A percentile compares a stretch with the other conserved stretches of the same genome.
Conservation (phyloP, 1,140 invertebrate species). For the Apis florea region DNA sequence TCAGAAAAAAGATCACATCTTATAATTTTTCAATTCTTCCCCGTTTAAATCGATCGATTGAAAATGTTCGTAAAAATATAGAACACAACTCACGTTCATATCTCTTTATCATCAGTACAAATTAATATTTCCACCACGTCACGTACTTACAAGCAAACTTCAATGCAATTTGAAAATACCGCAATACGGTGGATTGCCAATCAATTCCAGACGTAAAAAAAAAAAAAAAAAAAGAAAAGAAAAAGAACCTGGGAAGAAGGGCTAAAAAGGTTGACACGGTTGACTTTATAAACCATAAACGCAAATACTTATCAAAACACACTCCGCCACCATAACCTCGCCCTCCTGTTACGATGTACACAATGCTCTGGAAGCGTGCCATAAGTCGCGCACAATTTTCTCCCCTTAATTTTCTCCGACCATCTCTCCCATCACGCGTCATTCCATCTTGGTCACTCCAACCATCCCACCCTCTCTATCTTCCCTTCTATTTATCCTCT, state of each 20-base stretch:
- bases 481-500: slow-evolving; percentile 2
- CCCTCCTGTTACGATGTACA: not conserved
- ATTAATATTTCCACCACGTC: not conserved
- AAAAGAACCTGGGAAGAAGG: not conserved
- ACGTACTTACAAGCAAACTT: not conserved
- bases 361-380: slow-evolving; percentile 24
- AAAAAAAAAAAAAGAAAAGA: too few species aligned
- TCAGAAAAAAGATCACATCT: not conserved
- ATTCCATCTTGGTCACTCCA: not conserved
- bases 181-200: not conserved
- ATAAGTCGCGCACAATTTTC: slow-evolving; percentile 44
- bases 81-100: not conserved
- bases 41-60: too few species aligned
- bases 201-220: not conserved
- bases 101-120: not conserved
- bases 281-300: slow-evolving; percentile 2
- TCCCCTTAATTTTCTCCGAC: slow-evolving; percentile 24
- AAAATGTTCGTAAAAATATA: not conserved
- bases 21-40: not conserved
- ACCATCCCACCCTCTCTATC: not conserved
- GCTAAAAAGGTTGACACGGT: not conserved
- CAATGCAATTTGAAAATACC: not conserved
- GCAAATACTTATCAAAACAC: slow-evolving; percentile 21
- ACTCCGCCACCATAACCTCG: not conserved
- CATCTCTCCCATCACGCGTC: slow-evolving; percentile 3